Base-by-base conservation (phyloP, 2,888 invertebrate species). In the Orgyia antiqua region DNA sequence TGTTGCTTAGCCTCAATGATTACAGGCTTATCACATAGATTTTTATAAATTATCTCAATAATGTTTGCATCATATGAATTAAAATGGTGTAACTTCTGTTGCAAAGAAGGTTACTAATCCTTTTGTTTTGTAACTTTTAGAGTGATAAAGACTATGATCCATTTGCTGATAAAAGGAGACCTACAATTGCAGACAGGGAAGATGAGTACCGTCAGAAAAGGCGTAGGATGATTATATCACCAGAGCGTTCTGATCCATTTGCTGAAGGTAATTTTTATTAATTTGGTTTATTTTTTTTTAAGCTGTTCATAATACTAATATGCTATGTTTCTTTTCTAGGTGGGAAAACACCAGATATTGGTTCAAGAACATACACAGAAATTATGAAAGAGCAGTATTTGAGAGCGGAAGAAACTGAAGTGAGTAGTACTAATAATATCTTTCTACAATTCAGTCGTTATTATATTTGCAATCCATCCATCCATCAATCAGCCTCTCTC, bases 351-450 rank as follows among this genome's bases (percentile, higher is more conserved):
- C 99, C 99, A 19, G 98, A 99, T 89, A 89, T 95, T 52, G 94
- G 95, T 35, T 95, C 96, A 3, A 90, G 99, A 65, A 97, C 97
- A 8, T 99, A 96, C 71, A 94, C 95, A 24, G 96, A 97, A 76
- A 97, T 99, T 87, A 98, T 99, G 97, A 93, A 93, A 68, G 99
- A 99, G 73, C 96, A 97, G 73, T 89, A 94, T 70, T 89, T 98
- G 8, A 92, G 94, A 65, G 94, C 94, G 30, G 95, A 95, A 87
- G 96, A 97, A 87, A 94, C 93, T 58, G 96, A 98, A 88, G 97
- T 97, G 80, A 78, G 78, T 72, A 31, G 6, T n/a, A n/a, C 11
- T n/a, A 11, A 23, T n/a, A n/a, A n/a, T n/a, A n/a, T n/a, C n/a
- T n/a, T n/a, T n/a, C 17, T 17, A 17, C 17, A 5, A 17, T 17